Evolutionary conservation across 2,888 invertebrate species (phyloP), one percentile per base, ranked within the genome.

Genomic region (Hemistola chrysoprasaria): DNA sequence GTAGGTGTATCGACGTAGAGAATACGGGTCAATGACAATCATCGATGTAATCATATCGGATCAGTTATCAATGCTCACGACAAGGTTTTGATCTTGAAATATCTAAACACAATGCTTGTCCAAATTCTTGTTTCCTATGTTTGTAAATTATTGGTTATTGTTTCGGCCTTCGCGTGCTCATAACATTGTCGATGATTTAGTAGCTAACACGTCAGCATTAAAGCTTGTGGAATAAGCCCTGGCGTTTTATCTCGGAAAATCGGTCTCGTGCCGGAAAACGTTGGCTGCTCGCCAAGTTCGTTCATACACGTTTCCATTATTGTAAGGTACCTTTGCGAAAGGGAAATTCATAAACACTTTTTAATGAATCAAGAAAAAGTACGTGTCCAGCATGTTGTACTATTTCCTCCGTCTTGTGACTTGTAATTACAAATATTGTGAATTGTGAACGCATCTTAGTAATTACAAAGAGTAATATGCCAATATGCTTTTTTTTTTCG

Each of bases 161-260:
- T 51, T 47, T 58, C 50, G 53, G 53, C 54, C 56, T 59, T 74
- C 58, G 76, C 75, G 73, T 81, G 79, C 52, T 55, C 51, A 52
- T 65, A 69, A 61, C 62, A 55, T 62, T 53, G 47, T 48, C 57
- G 62, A 58, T 58, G 54, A 66, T 67, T 69, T 58, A 59, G 48
- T 45, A 54, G 50, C 43, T 32, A 50, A 55, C 75, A 72, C 69
- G 73, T 66, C 46, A 71, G 48, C 59, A 57, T 57, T 65, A 63
- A 51, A 56, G 52, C 53, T 56, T 53, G 55, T 51, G 46, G 50
- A 41, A 16, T 56, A 59, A 38, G 59, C 60, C 59, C 61, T 67
- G 65, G 60, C 59, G 53, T 51, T 60, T 78, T 80, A 84, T 84
- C 81, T 80, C 66, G 65, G 65, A 71, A 77, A 78, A 77, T 84